phyloP scores from a whole-genome alignment of 2,113 vertebrate genomes.

The Tychaedon coryphoeus region DNA sequence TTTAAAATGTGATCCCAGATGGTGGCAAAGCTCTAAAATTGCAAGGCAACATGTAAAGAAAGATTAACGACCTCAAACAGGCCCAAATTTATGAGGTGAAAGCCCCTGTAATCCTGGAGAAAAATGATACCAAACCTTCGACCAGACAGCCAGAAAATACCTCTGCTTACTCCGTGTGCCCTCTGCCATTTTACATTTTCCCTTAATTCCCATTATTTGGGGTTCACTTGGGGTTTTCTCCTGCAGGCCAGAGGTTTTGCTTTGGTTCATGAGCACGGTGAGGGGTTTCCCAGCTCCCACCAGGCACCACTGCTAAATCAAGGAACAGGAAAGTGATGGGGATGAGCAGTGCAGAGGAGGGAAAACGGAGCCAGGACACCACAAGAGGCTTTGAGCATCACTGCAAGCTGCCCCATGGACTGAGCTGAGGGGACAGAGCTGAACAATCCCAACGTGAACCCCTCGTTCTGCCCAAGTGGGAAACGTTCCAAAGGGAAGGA shows the following conservation, averaged over 20 bases:
- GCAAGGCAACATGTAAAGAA: constrained; percentile 69
- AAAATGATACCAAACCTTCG: constrained; percentile 67
- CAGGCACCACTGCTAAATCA: background rate
- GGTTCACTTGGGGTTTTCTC: background rate
- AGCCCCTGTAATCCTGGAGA: constrained; percentile 68
- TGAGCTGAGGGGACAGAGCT: background rate
- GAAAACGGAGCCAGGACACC: background rate
- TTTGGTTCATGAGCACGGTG: background rate
- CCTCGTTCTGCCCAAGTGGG: background rate
- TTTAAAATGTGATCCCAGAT: constrained; percentile 68
- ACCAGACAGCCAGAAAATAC: constrained; percentile 68
- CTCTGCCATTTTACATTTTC: constrained; percentile 53
- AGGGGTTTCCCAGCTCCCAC: background rate
- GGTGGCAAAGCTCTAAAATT: constrained; percentile 69
- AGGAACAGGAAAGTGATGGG: background rate
- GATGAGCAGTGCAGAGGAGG: background rate
- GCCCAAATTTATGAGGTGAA: constrained; percentile 72
- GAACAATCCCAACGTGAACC: background rate
- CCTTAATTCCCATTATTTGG: background rate
- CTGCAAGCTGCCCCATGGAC: background rate
- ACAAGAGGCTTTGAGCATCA: fast-evolving
- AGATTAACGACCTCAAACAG: constrained; percentile 70
- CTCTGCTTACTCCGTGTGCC: constrained; percentile 50
- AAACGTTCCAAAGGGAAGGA: fast-evolving
- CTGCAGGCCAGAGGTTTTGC: background rate